Evolutionary conservation across 2,888 invertebrate genomes (phyloP), one percentile per base, ranked within the genome.

Genomic region (Troides helena): DNA sequence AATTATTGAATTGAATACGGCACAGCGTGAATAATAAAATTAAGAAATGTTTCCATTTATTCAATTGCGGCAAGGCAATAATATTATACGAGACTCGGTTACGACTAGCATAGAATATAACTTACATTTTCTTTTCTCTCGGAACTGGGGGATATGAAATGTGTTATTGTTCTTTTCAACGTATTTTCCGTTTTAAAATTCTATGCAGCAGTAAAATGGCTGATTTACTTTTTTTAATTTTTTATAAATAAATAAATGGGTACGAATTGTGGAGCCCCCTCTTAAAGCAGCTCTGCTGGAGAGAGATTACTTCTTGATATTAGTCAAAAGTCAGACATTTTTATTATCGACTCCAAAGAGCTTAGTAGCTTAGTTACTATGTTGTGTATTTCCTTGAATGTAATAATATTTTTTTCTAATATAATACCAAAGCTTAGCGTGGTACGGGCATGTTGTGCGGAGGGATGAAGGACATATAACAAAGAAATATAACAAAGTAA

Each of bases 31-130:
- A 68, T 18, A 62, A 46, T 62, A 68, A 62, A 68, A 68, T 68
- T 62, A 62, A 62, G 62, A 30, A 68, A 62, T 62, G 62, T 67
- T 43, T 58, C 36, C 46, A 62, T 68, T 62, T 58, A 68, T 68
- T 68, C 67, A 68, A 68, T 62, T 68, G 67, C 57, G 58, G 46
- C 18, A 46, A 30, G 58, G 58, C 57, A 62, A 68, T 68, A 62
- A 68, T 68, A 62, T 68, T 68, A 68, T 68, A 68, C 67, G 67
- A 67, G 62, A 57, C 67, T 58, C 62, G 46, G 57, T 62, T 67
- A 67, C 62, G 67, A 68, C 62, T 62, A 57, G 62, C 25, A 57
- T 68, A 68, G 67, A 68, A 68, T 46, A 68, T 67, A 57, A 67
- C 62, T 68, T 68, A 68, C 67, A 68, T 68, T 68, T 62, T 30